Evolutionary conservation across 2,888 invertebrate species (phyloP), one percentile per base, ranked within the genome.

Genomic region (Allacma fusca): DNA sequence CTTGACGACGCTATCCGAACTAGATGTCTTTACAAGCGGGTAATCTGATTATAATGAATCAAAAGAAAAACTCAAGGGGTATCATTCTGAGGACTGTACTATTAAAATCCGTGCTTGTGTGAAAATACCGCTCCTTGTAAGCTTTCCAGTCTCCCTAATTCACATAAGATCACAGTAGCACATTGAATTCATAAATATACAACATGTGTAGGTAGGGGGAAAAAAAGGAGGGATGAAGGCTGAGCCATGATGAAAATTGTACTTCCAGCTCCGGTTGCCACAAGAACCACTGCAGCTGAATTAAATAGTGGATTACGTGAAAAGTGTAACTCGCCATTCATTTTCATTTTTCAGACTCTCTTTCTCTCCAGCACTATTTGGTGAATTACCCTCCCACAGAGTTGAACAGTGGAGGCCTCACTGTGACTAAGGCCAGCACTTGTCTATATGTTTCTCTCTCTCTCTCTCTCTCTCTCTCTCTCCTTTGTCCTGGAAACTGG

Each of bases 261-360:
- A 16, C 2, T 34, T 34, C 5, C 9, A 34, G 9, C 34, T 34
- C 4, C 34, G 4, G 4, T 34, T 34, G 19, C 28, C 19, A 19
- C 1, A n/a, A 23, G 43, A 26, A 34, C 5, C 29, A 59, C 34
- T 2, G 29, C 62, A 24, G 59, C 21, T 75, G 79, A 79, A 79
- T 77, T 79, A 79, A 72, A 79, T 67, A 77, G 77, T 75, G 64
- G 79, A 77, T 79, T 77, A 79, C 72, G 67, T 65, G 72, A 73
- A 73, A 72, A 72, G 59, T 59, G 71, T 71, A 71, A 69, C 26
- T 72, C 44, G 72, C 78, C 78, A 80, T 80, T 77, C 80, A 78
- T 80, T 80, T 73, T 80, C 80, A 80, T 80, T 80, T 77, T 78
- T 77, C 67, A 44, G 69, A 72, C 28, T 59, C 24, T 29, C 59